Evolutionary conservation across 1,140 invertebrate species (phyloP).

Genomic region (Varroa destructor): DNA sequence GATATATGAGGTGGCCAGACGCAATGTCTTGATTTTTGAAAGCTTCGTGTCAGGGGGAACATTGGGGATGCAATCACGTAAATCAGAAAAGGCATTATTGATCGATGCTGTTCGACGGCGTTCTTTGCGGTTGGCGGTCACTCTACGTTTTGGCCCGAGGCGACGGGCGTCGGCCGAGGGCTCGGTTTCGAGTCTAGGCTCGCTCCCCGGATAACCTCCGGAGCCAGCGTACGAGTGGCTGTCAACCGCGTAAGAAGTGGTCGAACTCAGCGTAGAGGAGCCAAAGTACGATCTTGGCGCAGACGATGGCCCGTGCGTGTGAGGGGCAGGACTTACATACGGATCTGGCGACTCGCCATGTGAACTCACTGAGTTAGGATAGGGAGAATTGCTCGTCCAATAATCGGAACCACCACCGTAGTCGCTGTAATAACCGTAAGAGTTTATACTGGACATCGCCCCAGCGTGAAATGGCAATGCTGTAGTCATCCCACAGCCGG

Average conservation of each 20-base stretch:
- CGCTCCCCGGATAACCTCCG: background rate
- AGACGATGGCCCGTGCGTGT: background rate
- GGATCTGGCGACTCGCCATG: slow-evolving; percentile 21
- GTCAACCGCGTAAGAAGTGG: slow-evolving; percentile 28
- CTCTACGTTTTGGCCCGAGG: slow-evolving; percentile 32
- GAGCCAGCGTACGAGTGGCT: slow-evolving; percentile 16
- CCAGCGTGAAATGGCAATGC: slow-evolving; percentile 8
- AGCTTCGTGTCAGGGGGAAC: slow-evolving; percentile 87
- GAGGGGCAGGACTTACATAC: background rate
- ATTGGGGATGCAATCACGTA: slow-evolving; percentile 85
- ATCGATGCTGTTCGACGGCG: slow-evolving; percentile 74
- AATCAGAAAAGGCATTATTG: slow-evolving; percentile 80
- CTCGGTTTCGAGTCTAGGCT: background rate
- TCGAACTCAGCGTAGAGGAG: slow-evolving; percentile 9
- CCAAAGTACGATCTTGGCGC: too few species aligned
- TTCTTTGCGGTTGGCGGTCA: slow-evolving; percentile 76
- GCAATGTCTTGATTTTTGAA: slow-evolving; percentile 47
- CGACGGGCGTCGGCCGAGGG: background rate
- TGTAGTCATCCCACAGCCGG: background rate
- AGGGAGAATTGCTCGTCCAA: background rate
- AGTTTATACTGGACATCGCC: background rate
- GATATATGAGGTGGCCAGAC: slow-evolving; percentile 46
- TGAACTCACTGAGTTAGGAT: slow-evolving; percentile 16
- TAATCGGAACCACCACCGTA: slow-evolving; percentile 17
- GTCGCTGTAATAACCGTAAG: slow-evolving; percentile 22